Evolutionary conservation across 2,113 vertebrate genomes (phyloP).

Genomic region (Haliaeetus leucogaster): DNA sequence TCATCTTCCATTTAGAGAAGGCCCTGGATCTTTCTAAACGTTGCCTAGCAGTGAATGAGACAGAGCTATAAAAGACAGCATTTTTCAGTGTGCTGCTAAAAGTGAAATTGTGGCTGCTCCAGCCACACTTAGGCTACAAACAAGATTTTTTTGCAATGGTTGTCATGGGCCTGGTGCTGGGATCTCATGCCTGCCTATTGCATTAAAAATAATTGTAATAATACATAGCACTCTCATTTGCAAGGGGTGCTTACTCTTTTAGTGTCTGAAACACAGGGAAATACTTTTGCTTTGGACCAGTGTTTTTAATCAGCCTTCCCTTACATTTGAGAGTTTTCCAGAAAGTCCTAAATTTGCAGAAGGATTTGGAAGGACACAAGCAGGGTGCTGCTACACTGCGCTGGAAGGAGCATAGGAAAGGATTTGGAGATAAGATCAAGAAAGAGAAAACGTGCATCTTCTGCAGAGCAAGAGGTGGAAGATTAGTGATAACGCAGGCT

Average conservation of each 20-base stretch:
- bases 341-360: background rate
- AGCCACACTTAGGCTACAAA: background rate
- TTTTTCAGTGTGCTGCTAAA: background rate
- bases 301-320: background rate
- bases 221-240: background rate
- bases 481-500: background rate
- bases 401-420: background rate
- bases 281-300: background rate
- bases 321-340: background rate
- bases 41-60: constrained; percentile 44
- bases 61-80: background rate
- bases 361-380: background rate
- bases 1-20: constrained; percentile 26
- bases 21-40: constrained; percentile 45
- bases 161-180: background rate
- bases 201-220: background rate
- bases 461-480: background rate
- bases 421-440: background rate
- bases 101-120: background rate
- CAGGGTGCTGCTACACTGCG: background rate
- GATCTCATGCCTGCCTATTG: background rate
- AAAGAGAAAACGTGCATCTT: background rate
- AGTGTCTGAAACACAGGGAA: background rate
- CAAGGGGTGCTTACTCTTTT: background rate
- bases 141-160: background rate